A percentile compares a stretch with the other conserved stretches of the same genome.
Conservation (phyloP, 2,888 invertebrate genomes). For the Heliconius cydno region DNA sequence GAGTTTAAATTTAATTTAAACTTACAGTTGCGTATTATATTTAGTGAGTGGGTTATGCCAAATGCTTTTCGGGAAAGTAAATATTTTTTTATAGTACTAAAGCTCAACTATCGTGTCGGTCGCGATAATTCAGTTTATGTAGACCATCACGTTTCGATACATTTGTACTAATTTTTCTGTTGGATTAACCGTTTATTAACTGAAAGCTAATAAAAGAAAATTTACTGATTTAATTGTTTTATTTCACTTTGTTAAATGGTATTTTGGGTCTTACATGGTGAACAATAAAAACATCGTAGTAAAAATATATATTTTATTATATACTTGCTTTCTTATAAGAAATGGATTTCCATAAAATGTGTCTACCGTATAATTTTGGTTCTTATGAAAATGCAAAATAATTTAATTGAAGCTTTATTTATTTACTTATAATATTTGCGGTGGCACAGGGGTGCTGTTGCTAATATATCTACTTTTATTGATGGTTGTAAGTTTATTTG, state of each 20-base stretch:
- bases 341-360: neutral
- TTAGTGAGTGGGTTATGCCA: conserved; percentile 35
- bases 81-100: conserved; percentile 57
- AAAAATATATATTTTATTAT: neutral
- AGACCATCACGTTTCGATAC: conserved; percentile 59
- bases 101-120: conserved; percentile 59
- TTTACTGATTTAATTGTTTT: conserved; percentile 47
- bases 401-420: neutral
- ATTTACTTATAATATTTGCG: neutral
- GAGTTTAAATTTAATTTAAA: conserved; percentile 43
- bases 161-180: conserved; percentile 67
- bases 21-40: conserved; percentile 20
- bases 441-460: neutral
- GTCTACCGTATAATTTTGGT: neutral
- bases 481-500: neutral
- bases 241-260: neutral
- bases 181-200: conserved; percentile 76
- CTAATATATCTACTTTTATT: neutral
- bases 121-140: conserved; percentile 45
- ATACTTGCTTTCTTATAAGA: neutral
- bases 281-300: neutral
- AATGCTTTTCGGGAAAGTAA: conserved; percentile 23
- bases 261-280: neutral
- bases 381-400: neutral
- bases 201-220: conserved; percentile 75